phyloP scores from a whole-genome alignment of 2,113 vertebrate species.

The Mionectes macconnelli region DNA sequence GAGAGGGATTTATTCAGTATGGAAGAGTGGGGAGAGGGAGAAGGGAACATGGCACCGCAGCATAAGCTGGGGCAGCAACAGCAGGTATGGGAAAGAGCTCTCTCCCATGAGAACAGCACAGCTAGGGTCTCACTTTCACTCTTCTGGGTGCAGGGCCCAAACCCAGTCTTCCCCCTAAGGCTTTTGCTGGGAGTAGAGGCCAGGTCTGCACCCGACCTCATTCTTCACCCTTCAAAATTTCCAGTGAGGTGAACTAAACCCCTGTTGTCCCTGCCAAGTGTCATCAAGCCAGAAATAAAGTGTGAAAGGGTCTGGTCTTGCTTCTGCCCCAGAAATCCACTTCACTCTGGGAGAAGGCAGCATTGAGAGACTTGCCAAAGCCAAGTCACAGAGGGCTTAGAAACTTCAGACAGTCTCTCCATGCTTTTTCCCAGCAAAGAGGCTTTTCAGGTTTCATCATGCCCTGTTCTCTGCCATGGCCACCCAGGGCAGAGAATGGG shows the following conservation, averaged over 20 bases:
- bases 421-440: background rate
- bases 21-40: background rate
- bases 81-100: background rate
- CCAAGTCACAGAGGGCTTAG: background rate
- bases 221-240: background rate
- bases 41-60: background rate
- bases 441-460: background rate
- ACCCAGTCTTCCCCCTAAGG: background rate
- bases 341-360: background rate
- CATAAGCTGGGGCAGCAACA: background rate
- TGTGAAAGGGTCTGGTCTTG: background rate
- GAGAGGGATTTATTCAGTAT: constrained; percentile 46
- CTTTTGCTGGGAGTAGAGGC: background rate
- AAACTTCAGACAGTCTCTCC: background rate
- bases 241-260: background rate
- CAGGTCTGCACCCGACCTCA: background rate
- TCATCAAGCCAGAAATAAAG: background rate
- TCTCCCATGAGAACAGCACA: background rate
- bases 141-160: background rate
- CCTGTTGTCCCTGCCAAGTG: background rate
- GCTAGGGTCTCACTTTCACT: background rate
- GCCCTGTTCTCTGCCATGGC: background rate
- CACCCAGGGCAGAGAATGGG: background rate
- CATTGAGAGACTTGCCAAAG: background rate
- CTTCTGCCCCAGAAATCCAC: background rate